A percentile compares a stretch with the other conserved stretches of the same genome.
Conservation (phyloP, 2,888 invertebrate genomes). For the Anthoptus insignis region DNA sequence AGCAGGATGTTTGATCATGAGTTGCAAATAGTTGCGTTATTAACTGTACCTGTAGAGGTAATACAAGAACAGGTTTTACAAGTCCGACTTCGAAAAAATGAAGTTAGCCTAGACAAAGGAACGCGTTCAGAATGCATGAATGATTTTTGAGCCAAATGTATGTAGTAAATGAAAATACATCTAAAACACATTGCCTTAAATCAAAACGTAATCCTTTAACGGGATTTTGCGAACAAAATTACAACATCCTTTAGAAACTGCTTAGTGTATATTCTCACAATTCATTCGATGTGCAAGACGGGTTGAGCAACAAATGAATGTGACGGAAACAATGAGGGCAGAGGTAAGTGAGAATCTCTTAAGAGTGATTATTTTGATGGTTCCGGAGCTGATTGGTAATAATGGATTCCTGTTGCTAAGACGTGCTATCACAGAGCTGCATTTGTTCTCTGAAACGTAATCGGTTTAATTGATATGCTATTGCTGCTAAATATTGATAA, state of each 20-base stretch:
- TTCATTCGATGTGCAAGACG: conserved; percentile 52
- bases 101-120: conserved; percentile 27
- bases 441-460: too few relatives aligned
- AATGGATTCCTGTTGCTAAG: too few relatives aligned
- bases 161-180: neutral
- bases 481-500: too few relatives aligned
- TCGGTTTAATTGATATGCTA: too few relatives aligned
- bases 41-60: neutral
- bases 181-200: neutral
- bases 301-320: conserved; percentile 54
- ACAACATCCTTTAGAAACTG: conserved; percentile 54
- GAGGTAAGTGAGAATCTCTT: conserved; percentile 33
- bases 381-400: too few relatives aligned
- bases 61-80: conserved; percentile 10
- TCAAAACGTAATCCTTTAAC: neutral
- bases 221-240: conserved; percentile 28
- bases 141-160: conserved; percentile 2
- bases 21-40: neutral
- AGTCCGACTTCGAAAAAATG: neutral
- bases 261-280: conserved; percentile 61
- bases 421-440: too few relatives aligned
- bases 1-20: conserved; percentile 4
- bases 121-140: conserved; percentile 5
- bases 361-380: conserved; percentile 23
- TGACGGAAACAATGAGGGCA: conserved; percentile 45